These are phyloP conservation scores for Tetranychus cinnabarinus DNA, from an alignment of 1,140 invertebrate genomes.

Conservation along the genomic window DNA sequence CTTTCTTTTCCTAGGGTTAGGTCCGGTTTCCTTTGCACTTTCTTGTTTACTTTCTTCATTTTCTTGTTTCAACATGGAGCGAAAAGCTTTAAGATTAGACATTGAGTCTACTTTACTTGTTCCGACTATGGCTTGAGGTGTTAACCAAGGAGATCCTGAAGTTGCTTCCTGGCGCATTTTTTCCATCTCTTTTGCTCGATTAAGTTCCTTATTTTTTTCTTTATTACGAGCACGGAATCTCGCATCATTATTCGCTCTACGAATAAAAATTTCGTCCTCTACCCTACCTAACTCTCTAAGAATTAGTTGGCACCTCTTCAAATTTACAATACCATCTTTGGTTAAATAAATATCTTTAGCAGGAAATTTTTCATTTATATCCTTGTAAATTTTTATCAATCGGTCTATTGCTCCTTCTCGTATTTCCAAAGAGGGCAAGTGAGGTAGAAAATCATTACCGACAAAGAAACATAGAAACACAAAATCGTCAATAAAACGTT, in stretches of 20 bases:
- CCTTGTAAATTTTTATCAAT: constrained; percentile 79
- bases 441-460: constrained; percentile 96
- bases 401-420: constrained; percentile 91
- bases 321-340: constrained; percentile 72
- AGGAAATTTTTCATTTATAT: constrained; percentile 18
- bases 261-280: constrained; percentile 95
- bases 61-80: neutral
- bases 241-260: constrained; percentile 59
- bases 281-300: constrained; percentile 56
- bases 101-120: neutral
- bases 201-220: neutral
- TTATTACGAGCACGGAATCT: constrained; percentile 30
- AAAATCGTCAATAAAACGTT: constrained; percentile 88
- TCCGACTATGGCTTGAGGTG: neutral
- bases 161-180: neutral
- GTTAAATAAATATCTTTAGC: constrained; percentile 42
- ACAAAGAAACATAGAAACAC: constrained; percentile 99
- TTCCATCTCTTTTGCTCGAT: neutral
- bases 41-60: neutral
- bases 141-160: neutral
- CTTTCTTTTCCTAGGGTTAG: neutral
- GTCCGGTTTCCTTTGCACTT: neutral
- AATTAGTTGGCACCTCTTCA: constrained; percentile 78
- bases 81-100: neutral
- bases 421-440: constrained; percentile 93